These are phyloP conservation scores for Syngnathus scovelli DNA, from an alignment of 2,113 vertebrate genomes.

Conservation along the genomic window DNA sequence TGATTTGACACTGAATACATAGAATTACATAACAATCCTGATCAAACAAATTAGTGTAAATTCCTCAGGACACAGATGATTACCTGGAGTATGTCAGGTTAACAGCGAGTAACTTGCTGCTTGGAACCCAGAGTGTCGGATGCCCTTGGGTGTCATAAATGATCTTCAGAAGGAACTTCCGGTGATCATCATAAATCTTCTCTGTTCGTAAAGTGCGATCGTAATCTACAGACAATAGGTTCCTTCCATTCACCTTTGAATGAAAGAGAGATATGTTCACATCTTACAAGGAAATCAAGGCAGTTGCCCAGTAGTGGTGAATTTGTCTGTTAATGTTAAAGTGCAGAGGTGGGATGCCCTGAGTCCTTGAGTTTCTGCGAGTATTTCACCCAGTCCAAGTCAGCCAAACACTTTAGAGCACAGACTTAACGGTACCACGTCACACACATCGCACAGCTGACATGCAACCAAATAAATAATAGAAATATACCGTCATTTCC, in stretches of 20 bases:
- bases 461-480: no score
- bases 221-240: slow-evolving; percentile 96
- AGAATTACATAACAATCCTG: background rate
- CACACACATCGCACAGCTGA: no score
- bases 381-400: no score
- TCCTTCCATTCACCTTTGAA: slow-evolving; percentile 92
- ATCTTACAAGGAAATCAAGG: background rate
- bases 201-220: slow-evolving; percentile 89
- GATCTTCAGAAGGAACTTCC: slow-evolving; percentile 94
- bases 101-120: slow-evolving; percentile 94
- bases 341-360: no score
- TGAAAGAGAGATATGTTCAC: background rate
- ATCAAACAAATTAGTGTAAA: background rate
- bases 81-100: slow-evolving; percentile 90
- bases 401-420: no score
- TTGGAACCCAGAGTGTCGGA: slow-evolving; percentile 92
- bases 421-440: no score
- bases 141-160: slow-evolving; percentile 90
- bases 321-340: background rate
- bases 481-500: no score
- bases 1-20: background rate
- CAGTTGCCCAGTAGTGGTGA: background rate
- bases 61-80: background rate
- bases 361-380: no score
- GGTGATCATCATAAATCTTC: slow-evolving; percentile 98